Evolutionary conservation across 2,888 invertebrate species (phyloP).

Genomic region (Calliscelio sp.): DNA sequence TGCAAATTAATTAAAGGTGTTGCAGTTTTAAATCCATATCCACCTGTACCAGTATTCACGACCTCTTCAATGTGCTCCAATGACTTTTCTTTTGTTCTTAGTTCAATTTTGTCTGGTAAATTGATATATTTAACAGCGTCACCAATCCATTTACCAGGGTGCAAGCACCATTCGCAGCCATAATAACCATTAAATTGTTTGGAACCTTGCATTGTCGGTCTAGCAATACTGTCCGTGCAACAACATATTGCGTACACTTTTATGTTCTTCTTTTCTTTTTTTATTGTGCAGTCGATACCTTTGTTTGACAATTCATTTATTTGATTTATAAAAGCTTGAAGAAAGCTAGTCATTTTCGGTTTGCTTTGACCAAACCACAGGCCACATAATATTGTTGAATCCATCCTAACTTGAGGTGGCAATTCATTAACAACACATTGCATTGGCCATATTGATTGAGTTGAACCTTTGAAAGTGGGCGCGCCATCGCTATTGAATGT

Average conservation of each 20-base stretch:
- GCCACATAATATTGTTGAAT: constrained; percentile 33
- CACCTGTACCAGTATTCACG: background rate
- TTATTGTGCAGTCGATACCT: constrained; percentile 54
- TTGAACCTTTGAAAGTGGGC: constrained; percentile 34
- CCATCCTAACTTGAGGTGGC: constrained; percentile 26
- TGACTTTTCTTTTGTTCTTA: background rate
- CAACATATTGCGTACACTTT: constrained; percentile 41
- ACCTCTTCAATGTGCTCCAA: background rate
- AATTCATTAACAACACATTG: constrained; percentile 51
- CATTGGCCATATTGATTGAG: constrained; percentile 57
- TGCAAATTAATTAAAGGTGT: constrained; percentile 29
- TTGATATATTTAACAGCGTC: background rate
- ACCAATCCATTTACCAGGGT: constrained; percentile 7
- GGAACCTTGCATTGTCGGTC: constrained; percentile 39
- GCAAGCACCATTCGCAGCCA: constrained; percentile 49
- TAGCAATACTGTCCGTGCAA: constrained; percentile 65
- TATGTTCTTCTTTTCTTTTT: constrained; percentile 32
- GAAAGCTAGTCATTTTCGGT: constrained; percentile 40
- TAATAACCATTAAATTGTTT: constrained; percentile 46
- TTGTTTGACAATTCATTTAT: too few relatives aligned
- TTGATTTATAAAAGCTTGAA: background rate
- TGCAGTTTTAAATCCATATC: background rate
- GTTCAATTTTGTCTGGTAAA: too few relatives aligned
- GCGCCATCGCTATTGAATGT: constrained; percentile 57
- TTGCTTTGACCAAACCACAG: constrained; percentile 65